Conservation (phyloP, 2,888 invertebrate species). For the Phania funesta region DNA sequence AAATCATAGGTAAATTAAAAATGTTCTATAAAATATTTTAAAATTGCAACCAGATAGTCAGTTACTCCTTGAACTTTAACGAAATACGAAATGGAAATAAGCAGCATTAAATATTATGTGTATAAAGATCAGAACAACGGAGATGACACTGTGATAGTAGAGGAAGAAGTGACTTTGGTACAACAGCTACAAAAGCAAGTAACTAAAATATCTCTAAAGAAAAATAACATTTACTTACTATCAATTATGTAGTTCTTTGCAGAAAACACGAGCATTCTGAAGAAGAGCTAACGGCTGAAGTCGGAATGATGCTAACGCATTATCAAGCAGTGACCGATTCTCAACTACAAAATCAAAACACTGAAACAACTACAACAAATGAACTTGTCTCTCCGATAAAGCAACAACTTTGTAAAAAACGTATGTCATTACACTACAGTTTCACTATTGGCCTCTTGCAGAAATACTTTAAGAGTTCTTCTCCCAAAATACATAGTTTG, state of each 20-base stretch:
- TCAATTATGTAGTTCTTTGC: neutral
- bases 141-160: neutral
- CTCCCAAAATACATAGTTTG: neutral
- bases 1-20: neutral
- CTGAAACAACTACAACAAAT: neutral
- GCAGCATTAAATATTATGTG: neutral
- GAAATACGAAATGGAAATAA: neutral
- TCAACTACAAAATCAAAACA: neutral
- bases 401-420: neutral
- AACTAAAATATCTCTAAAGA: neutral
- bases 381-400: neutral
- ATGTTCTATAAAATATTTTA: neutral
- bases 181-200: neutral
- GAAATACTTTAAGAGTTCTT: conserved; percentile 48
- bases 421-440: neutral
- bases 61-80: neutral
- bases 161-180: neutral
- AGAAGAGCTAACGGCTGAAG: conserved; percentile 43
- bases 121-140: neutral
- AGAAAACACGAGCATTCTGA: conserved; percentile 15
- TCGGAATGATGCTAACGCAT: conserved; percentile 45
- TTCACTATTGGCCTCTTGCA: conserved; percentile 20
- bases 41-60: neutral
- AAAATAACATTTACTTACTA: no score
- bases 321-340: conserved; percentile 23